Base-by-base conservation (phyloP, 2,888 invertebrate genomes). In the Dynastes grantii region DNA sequence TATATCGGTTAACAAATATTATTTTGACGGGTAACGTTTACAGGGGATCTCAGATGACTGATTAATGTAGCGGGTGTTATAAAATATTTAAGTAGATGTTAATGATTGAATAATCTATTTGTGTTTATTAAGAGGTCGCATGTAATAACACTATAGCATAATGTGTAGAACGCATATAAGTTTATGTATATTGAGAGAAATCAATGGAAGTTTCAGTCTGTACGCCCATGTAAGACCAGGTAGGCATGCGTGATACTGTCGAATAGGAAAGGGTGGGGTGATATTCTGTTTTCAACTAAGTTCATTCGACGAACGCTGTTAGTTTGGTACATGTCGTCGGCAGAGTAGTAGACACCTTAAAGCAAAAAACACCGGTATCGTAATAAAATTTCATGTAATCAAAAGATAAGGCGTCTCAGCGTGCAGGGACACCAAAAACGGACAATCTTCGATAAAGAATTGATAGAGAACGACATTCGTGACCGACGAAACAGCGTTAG, bases 191-290 rank as follows among this genome's bases (percentile, higher is more conserved):
- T 71, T 58, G 51, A 37, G 76, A 76, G 76, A 76, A 55, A 51
- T 76, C 76, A 55, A 68, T 79, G 75, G 65, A 68, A 78, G 76
- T 79, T 78, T 77, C 78, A 75, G 63, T 29, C 67, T 73, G 80
- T 80, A 81, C 81, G 83, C 81, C 81, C 81, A 81, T 81, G 82
- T 61, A 76, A n/a, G 11, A 78, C 64, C 79, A 81, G 80, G 82
- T 81, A 79, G 55, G 76, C 78, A 70, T 81, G 82, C 81, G 82
- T 82, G 73, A n/a, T 77, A 29, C 55, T 51, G 53, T 6, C 37
- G n/a, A 16, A 49, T 16, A 63, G 40, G 29, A 53, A 71, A 73
- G 83, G 83, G 83, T 83, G 83, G 83, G 83, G 83, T 83, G 80
- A 81, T 49, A 75, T 22, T 68, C 68, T 67, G 75, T 58, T 78